These are phyloP conservation scores for Harpalus rubripes DNA, from an alignment of 2,888 invertebrate species.

Conservation along the genomic window DNA sequence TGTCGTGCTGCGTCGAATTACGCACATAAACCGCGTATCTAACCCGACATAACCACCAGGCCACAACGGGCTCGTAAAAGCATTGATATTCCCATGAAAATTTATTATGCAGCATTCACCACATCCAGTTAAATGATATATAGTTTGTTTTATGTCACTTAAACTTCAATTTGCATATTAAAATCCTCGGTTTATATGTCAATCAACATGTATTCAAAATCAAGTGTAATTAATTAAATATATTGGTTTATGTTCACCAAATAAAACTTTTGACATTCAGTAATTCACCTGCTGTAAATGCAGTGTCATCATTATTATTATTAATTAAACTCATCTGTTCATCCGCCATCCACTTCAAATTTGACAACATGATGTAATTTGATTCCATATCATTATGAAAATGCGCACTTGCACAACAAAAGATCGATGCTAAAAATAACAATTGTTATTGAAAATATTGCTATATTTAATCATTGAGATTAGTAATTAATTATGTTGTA, in stretches of 20 bases:
- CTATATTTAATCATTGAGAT: too few species aligned
- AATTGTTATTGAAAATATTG: too few species aligned
- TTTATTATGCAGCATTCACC: neutral
- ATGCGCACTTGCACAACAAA: neutral
- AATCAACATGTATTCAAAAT: slow-evolving; percentile 6
- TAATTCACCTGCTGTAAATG: slow-evolving; percentile 10
- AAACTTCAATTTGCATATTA: neutral
- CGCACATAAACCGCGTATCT: neutral
- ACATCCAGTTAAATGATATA: neutral
- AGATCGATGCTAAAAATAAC: neutral
- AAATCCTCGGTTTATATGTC: neutral
- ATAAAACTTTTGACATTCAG: slow-evolving; percentile 29
- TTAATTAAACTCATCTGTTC: slow-evolving; percentile 3
- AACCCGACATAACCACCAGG: neutral
- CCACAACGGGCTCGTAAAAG: neutral
- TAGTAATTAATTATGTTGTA: too few species aligned
- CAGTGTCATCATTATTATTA: slow-evolving; percentile 17
- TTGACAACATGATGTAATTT: neutral
- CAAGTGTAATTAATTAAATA: slow-evolving; percentile 40
- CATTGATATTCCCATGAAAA: slow-evolving; percentile 1
- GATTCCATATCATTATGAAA: neutral
- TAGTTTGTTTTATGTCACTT: slow-evolving; percentile 2
- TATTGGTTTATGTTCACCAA: slow-evolving; percentile 11
- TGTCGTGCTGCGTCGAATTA: neutral
- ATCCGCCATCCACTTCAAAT: neutral